Evolutionary conservation across 2,797 vertebrate genomes (phyloP), one percentile per base, ranked within the genome.

Genomic region (Propithecus perrieri): DNA sequence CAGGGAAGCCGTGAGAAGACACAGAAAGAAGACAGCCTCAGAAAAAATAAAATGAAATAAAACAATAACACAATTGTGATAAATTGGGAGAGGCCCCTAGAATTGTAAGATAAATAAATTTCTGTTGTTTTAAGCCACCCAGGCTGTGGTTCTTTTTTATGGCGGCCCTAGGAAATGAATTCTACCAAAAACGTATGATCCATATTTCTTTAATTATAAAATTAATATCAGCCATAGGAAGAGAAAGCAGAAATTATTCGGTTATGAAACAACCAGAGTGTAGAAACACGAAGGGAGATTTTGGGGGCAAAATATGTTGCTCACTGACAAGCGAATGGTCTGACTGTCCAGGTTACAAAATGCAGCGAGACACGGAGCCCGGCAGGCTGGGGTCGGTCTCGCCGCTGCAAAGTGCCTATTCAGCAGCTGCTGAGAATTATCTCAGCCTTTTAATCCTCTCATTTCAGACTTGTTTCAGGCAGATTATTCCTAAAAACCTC

Each of bases 401-500:
- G 0, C 24, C 5, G 85, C 75, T 91, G 74, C 92, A 71, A 88
- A 95, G 97, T 78, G 89, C 89, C 74, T 85, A 79, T n/a, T 57
- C 94, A 96, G 80, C 95, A 98, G 97, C 95, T 98, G 93, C 83
- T 89, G 88, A 94, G 83, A 59, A 95, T 98, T 97, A 95, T 96
- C 96, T 96, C 79, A 97, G 74, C 80, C 95, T 97, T 98, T 92
- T 98, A 98, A 97, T 97, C 95, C 97, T 98, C 96, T 97, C 97
- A 96, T 98, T 98, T 98, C 96, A 95, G 92, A 97, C 90, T 96
- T 91, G 97, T 96, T 98, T 97, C 96, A 85, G 97, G 95, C 88
- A 98, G 96, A 97, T 98, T 97, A 98, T 97, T 97, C 93, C 97
- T 97, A 90, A 98, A 98, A 98, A 96, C 81, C 95, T 97, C 85